Base-by-base conservation (phyloP, 2,888 invertebrate species). In the Cantharis lateralis region DNA sequence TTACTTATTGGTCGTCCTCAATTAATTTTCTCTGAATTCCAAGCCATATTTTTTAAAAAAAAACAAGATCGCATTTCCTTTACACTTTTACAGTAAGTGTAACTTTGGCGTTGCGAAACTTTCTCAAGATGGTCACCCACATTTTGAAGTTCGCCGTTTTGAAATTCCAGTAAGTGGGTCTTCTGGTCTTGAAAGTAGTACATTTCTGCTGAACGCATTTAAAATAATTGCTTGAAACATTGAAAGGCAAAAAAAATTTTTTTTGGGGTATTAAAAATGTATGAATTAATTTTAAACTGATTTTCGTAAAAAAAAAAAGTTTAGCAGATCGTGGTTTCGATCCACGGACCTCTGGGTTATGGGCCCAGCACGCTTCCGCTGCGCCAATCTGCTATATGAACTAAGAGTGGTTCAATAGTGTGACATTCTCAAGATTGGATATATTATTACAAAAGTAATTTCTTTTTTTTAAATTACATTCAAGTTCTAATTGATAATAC, bases 331-430 rank as follows among this genome's bases (percentile, higher is more conserved):
- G 93, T 94, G 93, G 93, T 94, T 94, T 94, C 94, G 93, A 94
- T 94, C 94, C 93, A 95, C 95, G 94, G 94, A 95, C 93, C 95
- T 95, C 95, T 95, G 94, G 94, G 93, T 94, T 93, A 93, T 93
- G 93, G 93, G 93, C 93, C 93, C 93, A 93, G 93, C 93, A 93
- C 93, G 93, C 93, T 92, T 93, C 93, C 93, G 92, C 93, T 93
- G 93, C 93, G 93, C 93, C 93, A 93, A 93, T 93, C 93, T 93
- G 93, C 93, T 93, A 20, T 48, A 48, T 48, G 0, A 7, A 13
- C 2, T 32, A 5, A 5, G 0, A 3, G 13, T 32, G 13, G 3
- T 3, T 11, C 13, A 32, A 32, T 13, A 32, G 32, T 0, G 1
- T n/a, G 0, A 48, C n/a, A 32, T 3, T 13, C 3, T 4, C 0